A percentile compares a stretch with the other conserved stretches of the same genome.
phyloP scores from a whole-genome alignment of 2,888 invertebrate genomes.

The Sabatieria punctata region DNA sequence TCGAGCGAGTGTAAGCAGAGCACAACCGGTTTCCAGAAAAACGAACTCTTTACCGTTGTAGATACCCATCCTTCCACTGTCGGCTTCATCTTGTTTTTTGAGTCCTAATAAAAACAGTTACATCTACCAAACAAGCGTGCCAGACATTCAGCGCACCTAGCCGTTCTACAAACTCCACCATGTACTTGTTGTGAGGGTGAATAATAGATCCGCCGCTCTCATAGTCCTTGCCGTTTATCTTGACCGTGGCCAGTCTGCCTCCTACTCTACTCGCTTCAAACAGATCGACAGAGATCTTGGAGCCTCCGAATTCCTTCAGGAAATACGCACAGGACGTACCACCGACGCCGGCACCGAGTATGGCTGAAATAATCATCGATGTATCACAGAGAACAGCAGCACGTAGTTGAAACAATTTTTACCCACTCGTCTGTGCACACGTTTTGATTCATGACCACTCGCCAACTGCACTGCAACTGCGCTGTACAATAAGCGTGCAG shows the following conservation, averaged over 20 bases:
- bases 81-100: conserved; percentile 1
- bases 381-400: too few relatives aligned
- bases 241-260: conserved; percentile 42
- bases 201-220: conserved; percentile 47
- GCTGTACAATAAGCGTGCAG: too few relatives aligned
- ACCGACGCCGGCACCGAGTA: conserved; percentile 47
- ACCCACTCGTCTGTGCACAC: too few relatives aligned
- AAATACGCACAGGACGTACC: conserved; percentile 45
- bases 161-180: conserved; percentile 40
- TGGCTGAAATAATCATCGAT: too few relatives aligned
- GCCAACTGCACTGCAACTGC: too few relatives aligned
- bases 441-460: too few relatives aligned
- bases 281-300: conserved; percentile 39
- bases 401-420: too few relatives aligned
- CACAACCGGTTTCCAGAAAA: conserved; percentile 40
- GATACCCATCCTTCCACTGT: conserved; percentile 32
- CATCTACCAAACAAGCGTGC: too few relatives aligned
- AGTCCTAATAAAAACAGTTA: too few relatives aligned
- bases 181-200: conserved; percentile 44
- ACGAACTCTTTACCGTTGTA: conserved; percentile 42
- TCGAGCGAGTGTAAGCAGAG: conserved; percentile 35
- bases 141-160: too few relatives aligned
- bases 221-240: conserved; percentile 38
- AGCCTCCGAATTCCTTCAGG: conserved; percentile 27
- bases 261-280: conserved; percentile 43